Percentiles rank a stretch among this genome's conserved stretches.
phyloP scores from a whole-genome alignment of 1,140 invertebrate genomes.

The Cephus cinctus region DNA sequence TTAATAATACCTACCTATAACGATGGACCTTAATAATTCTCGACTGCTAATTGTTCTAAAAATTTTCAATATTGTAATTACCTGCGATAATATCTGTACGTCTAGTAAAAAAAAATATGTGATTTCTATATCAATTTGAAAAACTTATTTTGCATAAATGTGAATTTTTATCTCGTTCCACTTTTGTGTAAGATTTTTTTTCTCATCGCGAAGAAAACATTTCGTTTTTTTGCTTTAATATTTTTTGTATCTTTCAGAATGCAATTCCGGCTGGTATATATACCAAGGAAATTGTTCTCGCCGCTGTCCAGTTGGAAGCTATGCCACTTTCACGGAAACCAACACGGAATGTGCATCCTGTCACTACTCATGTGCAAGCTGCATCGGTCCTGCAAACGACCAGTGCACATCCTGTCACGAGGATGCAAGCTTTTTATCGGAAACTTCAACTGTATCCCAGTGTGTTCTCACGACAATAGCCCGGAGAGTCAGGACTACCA shows the following conservation, averaged over 20 bases:
- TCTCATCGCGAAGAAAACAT: no score
- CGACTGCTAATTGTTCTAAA: no score
- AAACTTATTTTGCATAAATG: no score
- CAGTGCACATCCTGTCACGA: conserved; percentile 34
- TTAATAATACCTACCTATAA: no score
- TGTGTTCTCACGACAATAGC: conserved; percentile 28
- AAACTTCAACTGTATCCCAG: conserved; percentile 10
- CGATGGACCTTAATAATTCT: no score
- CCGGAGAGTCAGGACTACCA: conserved; percentile 29
- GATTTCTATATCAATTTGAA: no score
- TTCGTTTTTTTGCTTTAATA: no score
- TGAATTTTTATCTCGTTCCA: no score
- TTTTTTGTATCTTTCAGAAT: conserved; percentile 38
- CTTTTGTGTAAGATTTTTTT: no score
- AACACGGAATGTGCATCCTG: conserved; percentile 22
- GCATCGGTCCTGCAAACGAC: conserved; percentile 29
- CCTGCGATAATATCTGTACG: no score
- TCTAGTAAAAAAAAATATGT: no score
- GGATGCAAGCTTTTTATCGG: conserved; percentile 21
- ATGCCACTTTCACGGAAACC: conserved; percentile 8
- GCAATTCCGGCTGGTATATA: conserved; percentile 19
- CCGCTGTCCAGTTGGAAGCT: conserved; percentile 23
- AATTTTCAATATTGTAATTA: no score
- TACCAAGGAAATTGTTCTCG: conserved; percentile 14
- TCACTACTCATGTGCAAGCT: conserved; percentile 35